These are phyloP conservation scores for Eufriesea mexicana DNA, from an alignment of 1,140 invertebrate genomes.

Conservation along the genomic window DNA sequence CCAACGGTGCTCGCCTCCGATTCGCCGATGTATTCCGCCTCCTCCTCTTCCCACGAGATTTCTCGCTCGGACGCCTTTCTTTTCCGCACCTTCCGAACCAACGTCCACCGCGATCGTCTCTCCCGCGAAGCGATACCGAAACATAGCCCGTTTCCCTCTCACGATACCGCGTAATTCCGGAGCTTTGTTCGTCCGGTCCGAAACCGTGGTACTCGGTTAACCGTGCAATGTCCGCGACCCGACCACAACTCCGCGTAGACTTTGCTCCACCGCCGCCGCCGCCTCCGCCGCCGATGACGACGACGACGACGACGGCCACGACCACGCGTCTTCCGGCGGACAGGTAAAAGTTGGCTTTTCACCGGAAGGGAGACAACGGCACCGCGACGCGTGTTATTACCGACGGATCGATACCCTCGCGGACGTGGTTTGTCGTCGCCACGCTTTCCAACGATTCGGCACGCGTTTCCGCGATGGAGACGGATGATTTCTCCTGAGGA, in stretches of 20 bases:
- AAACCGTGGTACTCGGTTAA: constrained; percentile 69
- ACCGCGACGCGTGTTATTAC: neutral
- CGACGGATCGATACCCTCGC: neutral
- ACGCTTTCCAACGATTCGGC: neutral
- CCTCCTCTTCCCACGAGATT: constrained; percentile 16
- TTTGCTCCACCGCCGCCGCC: no score
- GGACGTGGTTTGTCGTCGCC: neutral
- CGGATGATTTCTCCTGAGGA: no score
- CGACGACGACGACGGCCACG: no score
- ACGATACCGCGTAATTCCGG: neutral
- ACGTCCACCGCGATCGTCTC: neutral
- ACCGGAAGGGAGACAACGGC: neutral
- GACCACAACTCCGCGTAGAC: no score
- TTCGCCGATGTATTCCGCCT: constrained; percentile 40
- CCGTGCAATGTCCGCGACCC: no score
- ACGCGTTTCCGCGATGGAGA: no score
- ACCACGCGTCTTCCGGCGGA: no score
- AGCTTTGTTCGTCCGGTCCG: neutral
- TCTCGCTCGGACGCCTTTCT: neutral
- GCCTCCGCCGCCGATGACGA: no score
- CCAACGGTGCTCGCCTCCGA: constrained; percentile 46
- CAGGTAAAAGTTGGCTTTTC: constrained; percentile 8
- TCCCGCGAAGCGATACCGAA: neutral
- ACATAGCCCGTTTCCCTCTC: no score
- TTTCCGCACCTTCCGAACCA: neutral